Conservation (phyloP, 2,888 invertebrate species). For the Cryptocheilus praepositus region DNA sequence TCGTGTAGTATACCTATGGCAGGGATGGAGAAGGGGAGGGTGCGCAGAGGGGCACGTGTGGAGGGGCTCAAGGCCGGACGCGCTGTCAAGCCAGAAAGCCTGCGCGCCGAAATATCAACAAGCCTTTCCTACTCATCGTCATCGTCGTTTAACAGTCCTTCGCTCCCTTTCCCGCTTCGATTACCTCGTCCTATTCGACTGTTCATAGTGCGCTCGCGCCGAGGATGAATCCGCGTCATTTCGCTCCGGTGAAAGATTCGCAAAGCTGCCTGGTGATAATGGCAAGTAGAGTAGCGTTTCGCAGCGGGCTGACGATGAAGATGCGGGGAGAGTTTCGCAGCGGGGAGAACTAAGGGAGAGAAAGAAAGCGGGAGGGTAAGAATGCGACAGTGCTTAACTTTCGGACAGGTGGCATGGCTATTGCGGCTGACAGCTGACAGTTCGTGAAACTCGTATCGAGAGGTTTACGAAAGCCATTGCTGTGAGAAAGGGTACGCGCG, state of each 20-base stretch:
- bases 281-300: neutral
- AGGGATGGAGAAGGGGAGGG: slow-evolving; percentile 43
- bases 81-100: slow-evolving; percentile 66
- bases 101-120: slow-evolving; percentile 65
- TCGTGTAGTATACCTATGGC: slow-evolving; percentile 34
- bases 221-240: slow-evolving; percentile 11
- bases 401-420: slow-evolving; percentile 53
- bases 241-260: neutral
- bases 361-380: neutral
- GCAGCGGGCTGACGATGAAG: neutral
- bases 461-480: slow-evolving; percentile 52
- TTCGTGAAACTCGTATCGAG: slow-evolving; percentile 48
- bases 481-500: slow-evolving; percentile 38
- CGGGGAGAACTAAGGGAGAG: neutral
- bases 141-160: too few species aligned
- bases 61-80: slow-evolving; percentile 70
- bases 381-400: slow-evolving; percentile 25
- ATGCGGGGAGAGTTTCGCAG: neutral
- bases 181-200: neutral
- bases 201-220: neutral
- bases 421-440: slow-evolving; percentile 54
- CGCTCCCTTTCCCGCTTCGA: neutral
- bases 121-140: slow-evolving; percentile 45
- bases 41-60: slow-evolving; percentile 39
- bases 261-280: neutral